phyloP scores from a whole-genome alignment of 1,140 invertebrate species.

The Antheraea pernyi region DNA sequence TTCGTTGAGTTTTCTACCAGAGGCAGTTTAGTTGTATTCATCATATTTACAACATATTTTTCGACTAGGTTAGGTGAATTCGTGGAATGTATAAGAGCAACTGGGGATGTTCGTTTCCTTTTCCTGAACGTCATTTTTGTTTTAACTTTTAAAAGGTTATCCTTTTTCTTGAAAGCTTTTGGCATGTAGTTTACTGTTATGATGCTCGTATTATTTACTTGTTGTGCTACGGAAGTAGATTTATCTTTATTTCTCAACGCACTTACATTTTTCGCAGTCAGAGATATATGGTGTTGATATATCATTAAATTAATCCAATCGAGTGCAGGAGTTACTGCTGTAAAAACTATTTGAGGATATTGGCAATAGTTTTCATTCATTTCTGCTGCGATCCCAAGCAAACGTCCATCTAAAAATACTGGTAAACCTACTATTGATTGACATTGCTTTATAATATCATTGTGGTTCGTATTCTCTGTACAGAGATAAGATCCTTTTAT shows the following conservation, averaged over 20 bases:
- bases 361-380: constrained; percentile 12
- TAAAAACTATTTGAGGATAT: constrained; percentile 32
- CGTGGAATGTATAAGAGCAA: neutral
- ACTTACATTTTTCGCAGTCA: neutral
- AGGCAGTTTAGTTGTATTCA: neutral
- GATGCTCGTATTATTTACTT: too few species aligned
- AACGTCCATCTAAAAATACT: constrained; percentile 29
- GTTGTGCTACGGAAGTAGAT: neutral
- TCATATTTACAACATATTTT: neutral
- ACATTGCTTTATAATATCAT: constrained; percentile 3
- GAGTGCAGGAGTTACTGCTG: constrained; percentile 29
- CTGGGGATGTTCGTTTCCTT: neutral
- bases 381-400: constrained; percentile 24
- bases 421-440: constrained; percentile 37
- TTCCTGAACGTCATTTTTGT: neutral
- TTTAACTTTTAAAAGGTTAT: constrained; percentile 1
- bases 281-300: neutral
- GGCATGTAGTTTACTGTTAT: too few species aligned
- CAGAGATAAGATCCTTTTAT: constrained; percentile 34
- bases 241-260: neutral
- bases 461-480: constrained; percentile 19
- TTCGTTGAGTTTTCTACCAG: neutral
- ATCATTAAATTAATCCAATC: constrained; percentile 32
- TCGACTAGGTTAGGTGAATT: too few species aligned
- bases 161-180: neutral